These are phyloP conservation scores for Amia ocellicauda DNA, from an alignment of 2,113 vertebrate species.

Conservation along the genomic window DNA sequence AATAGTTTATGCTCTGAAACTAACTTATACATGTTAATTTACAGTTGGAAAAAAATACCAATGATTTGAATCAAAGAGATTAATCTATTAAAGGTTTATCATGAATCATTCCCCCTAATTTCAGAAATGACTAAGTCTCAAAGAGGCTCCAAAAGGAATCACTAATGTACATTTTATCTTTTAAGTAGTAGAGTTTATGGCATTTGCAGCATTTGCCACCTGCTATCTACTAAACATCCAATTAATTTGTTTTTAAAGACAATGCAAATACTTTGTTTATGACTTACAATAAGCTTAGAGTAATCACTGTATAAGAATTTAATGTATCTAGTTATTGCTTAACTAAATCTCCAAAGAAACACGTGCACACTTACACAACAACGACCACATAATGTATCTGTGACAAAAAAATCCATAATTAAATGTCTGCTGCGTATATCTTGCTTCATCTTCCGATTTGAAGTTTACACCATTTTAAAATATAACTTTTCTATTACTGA, in stretches of 20 bases:
- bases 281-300: constrained; percentile 31
- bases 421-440: not conserved
- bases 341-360: constrained; percentile 44
- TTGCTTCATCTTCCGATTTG: no score
- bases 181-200: constrained; percentile 39
- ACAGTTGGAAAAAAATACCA: no score
- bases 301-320: constrained; percentile 32
- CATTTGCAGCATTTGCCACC: constrained; percentile 23
- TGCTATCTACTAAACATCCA: constrained; percentile 41
- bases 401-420: not conserved
- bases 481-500: no score
- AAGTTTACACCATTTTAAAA: no score
- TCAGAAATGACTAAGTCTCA: not conserved
- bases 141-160: constrained; percentile 29
- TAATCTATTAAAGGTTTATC: no score
- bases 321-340: constrained; percentile 9
- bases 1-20: no score
- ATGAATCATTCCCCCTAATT: no score
- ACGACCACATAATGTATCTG: not conserved
- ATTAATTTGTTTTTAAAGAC: constrained; percentile 43
- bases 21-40: no score
- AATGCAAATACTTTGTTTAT: constrained; percentile 26
- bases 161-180: constrained; percentile 41
- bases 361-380: constrained; percentile 22
- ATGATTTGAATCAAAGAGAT: no score